Evolutionary conservation across 2,797 vertebrate species (phyloP).

Genomic region (Tinamus major): DNA sequence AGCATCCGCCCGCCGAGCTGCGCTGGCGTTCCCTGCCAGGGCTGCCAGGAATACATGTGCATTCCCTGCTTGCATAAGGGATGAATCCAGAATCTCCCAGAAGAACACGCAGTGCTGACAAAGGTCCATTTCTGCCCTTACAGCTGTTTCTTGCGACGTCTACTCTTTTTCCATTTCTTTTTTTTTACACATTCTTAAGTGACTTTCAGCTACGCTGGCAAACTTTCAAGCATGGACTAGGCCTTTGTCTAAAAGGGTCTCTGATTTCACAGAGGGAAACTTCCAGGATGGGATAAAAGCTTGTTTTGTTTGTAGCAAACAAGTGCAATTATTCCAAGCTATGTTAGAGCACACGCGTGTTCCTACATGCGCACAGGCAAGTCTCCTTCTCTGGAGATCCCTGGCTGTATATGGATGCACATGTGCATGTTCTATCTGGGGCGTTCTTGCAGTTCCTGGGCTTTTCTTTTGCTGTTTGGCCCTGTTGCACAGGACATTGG

Average conservation of each 20-base stretch:
- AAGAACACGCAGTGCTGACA: background rate
- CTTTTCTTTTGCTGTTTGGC: background rate
- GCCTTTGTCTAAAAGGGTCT: constrained; percentile 49
- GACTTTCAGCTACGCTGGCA: constrained; percentile 49
- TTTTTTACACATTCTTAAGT: background rate
- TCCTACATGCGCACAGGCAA: background rate
- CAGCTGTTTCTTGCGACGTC: background rate
- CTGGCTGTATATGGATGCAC: constrained; percentile 5
- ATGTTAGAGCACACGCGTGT: accelerated
- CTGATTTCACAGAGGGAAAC: constrained; percentile 44
- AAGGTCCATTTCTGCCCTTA: constrained; percentile 30
- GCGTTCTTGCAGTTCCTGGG: constrained; percentile 7
- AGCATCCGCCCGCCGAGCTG: background rate
- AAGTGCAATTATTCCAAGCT: constrained; percentile 1
- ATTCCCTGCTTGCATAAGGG: background rate
- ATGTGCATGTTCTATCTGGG: background rate
- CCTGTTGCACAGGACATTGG: background rate
- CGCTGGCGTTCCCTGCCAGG: background rate
- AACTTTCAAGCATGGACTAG: constrained; percentile 26
- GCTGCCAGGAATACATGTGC: background rate
- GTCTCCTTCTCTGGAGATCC: background rate
- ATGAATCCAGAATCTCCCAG: constrained; percentile 20
- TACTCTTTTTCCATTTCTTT: background rate
- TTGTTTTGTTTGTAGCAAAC: constrained; percentile 62
- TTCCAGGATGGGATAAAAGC: constrained; percentile 38